Evolutionary conservation across 1,140 invertebrate genomes (phyloP).

Genomic region (Sitodiplosis mosellana): DNA sequence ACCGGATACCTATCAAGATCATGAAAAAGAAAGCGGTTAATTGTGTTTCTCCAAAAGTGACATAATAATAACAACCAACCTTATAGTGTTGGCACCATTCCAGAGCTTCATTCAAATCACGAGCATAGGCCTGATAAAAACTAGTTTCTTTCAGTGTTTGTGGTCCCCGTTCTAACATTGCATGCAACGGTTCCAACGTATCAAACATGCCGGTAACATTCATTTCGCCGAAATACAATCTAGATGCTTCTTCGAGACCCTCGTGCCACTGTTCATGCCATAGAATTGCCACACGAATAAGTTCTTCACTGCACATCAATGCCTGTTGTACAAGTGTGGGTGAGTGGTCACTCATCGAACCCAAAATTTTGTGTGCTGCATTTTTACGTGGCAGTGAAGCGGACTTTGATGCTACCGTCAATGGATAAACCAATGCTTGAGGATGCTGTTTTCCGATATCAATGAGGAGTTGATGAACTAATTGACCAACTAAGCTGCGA

Average conservation of each 20-base stretch:
- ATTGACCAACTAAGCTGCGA: slow-evolving; percentile 61
- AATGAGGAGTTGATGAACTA: slow-evolving; percentile 84
- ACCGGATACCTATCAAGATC: slow-evolving; percentile 37
- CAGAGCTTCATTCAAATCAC: slow-evolving; percentile 81
- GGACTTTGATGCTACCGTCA: slow-evolving; percentile 95
- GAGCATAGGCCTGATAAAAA: slow-evolving; percentile 89
- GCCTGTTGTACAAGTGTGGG: slow-evolving; percentile 83
- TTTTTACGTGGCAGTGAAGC: slow-evolving; percentile 64
- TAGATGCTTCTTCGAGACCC: slow-evolving; percentile 91
- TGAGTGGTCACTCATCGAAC: slow-evolving; percentile 89
- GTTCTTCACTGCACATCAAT: slow-evolving; percentile 85
- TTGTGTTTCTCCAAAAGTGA: not conserved
- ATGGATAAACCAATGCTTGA: slow-evolving; percentile 87
- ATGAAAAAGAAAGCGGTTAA: not conserved
- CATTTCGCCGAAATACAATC: slow-evolving; percentile 89
- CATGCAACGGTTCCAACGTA: slow-evolving; percentile 85
- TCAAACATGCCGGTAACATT: slow-evolving; percentile 93
- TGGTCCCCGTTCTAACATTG: slow-evolving; percentile 81
- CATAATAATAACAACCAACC: slow-evolving; percentile 20
- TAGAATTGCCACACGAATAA: slow-evolving; percentile 93
- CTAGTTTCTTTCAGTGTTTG: slow-evolving; percentile 94
- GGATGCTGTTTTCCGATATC: slow-evolving; percentile 86
- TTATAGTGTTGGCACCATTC: slow-evolving; percentile 87
- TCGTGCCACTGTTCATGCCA: slow-evolving; percentile 99
- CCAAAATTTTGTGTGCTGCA: slow-evolving; percentile 89